A percentile compares a stretch with the other conserved stretches of the same genome.
Evolutionary conservation across 2,888 invertebrate species (phyloP).

Genomic region (Heliconius cydno): DNA sequence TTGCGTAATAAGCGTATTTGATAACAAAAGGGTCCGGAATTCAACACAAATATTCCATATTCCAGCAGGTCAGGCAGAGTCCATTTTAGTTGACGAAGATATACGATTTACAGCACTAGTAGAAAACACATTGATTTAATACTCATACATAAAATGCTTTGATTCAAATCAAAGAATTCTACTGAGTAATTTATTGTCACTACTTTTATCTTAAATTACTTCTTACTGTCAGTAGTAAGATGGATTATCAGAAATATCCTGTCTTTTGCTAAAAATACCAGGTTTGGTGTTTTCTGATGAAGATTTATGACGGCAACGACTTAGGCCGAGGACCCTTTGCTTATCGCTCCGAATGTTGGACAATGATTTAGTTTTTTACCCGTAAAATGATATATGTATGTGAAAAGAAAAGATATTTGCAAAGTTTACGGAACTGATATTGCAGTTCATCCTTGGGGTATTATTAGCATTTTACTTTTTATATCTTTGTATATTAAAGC

Average conservation of each 20-base stretch:
- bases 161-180: slow-evolving; percentile 6
- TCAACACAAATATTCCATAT: too few species aligned
- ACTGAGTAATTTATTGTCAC: slow-evolving; percentile 5
- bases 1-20: too few species aligned
- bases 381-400: slow-evolving; percentile 34
- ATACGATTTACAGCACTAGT: not conserved
- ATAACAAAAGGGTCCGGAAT: too few species aligned
- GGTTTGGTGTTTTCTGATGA: slow-evolving; percentile 44
- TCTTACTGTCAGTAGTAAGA: slow-evolving; percentile 44
- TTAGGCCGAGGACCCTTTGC: slow-evolving; percentile 43
- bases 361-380: slow-evolving; percentile 33
- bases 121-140: not conserved
- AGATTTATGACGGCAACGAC: slow-evolving; percentile 48
- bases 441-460: not conserved
- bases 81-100: not conserved
- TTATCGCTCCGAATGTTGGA: slow-evolving; percentile 42
- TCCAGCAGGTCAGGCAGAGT: not conserved
- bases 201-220: slow-evolving; percentile 40
- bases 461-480: not conserved
- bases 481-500: not conserved
- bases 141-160: not conserved
- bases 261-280: slow-evolving; percentile 38
- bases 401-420: slow-evolving; percentile 25
- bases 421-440: slow-evolving; percentile 19
- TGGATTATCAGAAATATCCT: slow-evolving; percentile 43